phyloP scores from a whole-genome alignment of 2,113 vertebrate species.

The Leucosticte australis region DNA sequence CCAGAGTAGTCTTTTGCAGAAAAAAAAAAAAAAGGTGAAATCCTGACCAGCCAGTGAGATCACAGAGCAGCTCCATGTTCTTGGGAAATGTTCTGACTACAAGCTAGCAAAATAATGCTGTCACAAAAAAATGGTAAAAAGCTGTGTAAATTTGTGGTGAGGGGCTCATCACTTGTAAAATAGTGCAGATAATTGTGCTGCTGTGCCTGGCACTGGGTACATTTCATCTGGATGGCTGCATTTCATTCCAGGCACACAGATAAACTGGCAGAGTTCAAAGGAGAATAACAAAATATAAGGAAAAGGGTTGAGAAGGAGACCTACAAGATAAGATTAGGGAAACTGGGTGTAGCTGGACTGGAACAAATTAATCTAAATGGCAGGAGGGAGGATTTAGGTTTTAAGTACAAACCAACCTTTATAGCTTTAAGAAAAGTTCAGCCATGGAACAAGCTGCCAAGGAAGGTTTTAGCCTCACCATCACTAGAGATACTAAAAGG shows the following conservation, averaged over 20 bases:
- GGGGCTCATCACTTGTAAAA: not conserved
- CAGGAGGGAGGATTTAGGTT: not conserved
- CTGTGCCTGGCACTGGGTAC: not conserved
- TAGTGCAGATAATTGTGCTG: not conserved
- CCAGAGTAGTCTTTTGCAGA: not conserved
- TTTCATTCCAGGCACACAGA: not conserved
- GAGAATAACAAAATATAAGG: not conserved
- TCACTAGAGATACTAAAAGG: constrained; percentile 31
- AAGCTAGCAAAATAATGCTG: not conserved
- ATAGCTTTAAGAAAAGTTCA: constrained; percentile 44
- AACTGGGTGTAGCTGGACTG: not conserved
- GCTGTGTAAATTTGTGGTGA: not conserved
- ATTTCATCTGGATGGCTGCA: not conserved
- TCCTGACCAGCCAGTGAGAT: not conserved
- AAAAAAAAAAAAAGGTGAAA: not conserved
- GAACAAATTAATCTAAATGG: constrained; percentile 37
- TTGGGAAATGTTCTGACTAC: not conserved
- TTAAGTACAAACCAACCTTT: constrained; percentile 30
- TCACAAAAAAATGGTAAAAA: constrained; percentile 1
- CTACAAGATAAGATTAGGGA: not conserved
- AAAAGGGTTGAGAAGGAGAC: not conserved
- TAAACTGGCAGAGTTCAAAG: constrained; percentile 4
- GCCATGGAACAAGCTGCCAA: constrained; percentile 19
- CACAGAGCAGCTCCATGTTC: not conserved
- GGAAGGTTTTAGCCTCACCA: constrained; percentile 41